These are phyloP conservation scores for Eledona agricola DNA, from an alignment of 2,888 invertebrate genomes.

Conservation along the genomic window DNA sequence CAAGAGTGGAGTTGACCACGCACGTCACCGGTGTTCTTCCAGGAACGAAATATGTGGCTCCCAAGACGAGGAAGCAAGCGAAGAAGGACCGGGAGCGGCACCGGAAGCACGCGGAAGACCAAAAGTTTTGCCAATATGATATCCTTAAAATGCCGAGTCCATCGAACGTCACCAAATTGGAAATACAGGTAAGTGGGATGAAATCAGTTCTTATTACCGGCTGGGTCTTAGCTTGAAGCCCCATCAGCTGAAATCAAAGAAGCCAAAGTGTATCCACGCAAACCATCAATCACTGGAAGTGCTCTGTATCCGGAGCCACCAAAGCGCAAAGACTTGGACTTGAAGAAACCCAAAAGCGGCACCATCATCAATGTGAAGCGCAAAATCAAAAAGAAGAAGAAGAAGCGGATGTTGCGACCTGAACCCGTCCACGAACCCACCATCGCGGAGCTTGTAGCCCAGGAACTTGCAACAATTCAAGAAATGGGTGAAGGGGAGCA, in stretches of 20 bases:
- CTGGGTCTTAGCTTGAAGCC: slow-evolving; percentile 48
- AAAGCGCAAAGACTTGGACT: slow-evolving; percentile 46
- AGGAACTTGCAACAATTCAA: slow-evolving; percentile 26
- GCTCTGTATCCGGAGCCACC: slow-evolving; percentile 53
- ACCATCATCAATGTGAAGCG: slow-evolving; percentile 54
- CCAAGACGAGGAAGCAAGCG: slow-evolving; percentile 46
- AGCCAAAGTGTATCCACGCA: slow-evolving; percentile 53
- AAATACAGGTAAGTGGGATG: slow-evolving; percentile 42
- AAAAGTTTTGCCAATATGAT: slow-evolving; percentile 53
- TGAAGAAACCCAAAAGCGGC: slow-evolving; percentile 58
- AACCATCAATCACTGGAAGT: slow-evolving; percentile 52
- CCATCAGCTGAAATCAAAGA: slow-evolving; percentile 56
- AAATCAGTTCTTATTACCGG: slow-evolving; percentile 1
- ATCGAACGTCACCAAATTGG: slow-evolving; percentile 39
- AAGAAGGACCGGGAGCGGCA: slow-evolving; percentile 44
- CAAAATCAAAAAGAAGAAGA: slow-evolving; percentile 30
- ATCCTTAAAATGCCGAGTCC: slow-evolving; percentile 51
- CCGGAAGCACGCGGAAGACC: slow-evolving; percentile 43
- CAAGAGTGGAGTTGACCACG: slow-evolving; percentile 35
- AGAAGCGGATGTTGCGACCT: slow-evolving; percentile 1
- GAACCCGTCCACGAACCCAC: slow-evolving; percentile 5
- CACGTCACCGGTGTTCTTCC: slow-evolving; percentile 6
- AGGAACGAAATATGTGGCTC: slow-evolving; percentile 44
- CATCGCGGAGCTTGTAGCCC: slow-evolving; percentile 14
- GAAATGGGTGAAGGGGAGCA: slow-evolving; percentile 42